Evolutionary conservation across 1,140 invertebrate species (phyloP), one percentile per base, ranked within the genome.

Genomic region (Ceratitis capitata): DNA sequence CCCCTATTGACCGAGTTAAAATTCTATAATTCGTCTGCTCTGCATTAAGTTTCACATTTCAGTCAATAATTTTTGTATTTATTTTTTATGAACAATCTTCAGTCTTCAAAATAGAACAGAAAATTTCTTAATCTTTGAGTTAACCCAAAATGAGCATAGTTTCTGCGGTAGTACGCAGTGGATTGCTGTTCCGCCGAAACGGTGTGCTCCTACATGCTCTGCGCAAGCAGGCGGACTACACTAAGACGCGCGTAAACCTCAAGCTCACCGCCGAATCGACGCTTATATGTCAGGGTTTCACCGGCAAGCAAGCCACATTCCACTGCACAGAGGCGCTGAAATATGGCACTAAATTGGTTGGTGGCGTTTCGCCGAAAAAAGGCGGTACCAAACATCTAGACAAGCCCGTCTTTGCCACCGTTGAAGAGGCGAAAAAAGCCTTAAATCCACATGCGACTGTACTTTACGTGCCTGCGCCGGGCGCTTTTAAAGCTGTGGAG

Each of bases 291-390:
- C 98, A 99, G 93, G 94, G 98, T 14, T 98, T 98, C 88, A 99
- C 98, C 85, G 99, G 99, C 84, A 99, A 98, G 93, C 98, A 99
- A 93, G 98, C 97, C 85, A 98, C 97, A 47, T 97, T 98, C 91
- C 97, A 98, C 90, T 95, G 96, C 88, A 96, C 98, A 90, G 98
- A 99, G 92, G 97, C 99, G 16, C 94, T 99, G 85, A 98, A 99
- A 90, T 99, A 99, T 96, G 98, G 98, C 84, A 99, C 98, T 0
- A 97, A 98, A 90, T 93, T 99, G 90, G 98, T 99, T 86, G 99
- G 98, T 58, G 99, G 99, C 84, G 97, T 99, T 23, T 98, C 96
- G 35, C 98, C 99, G 3, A 98, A 97, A 14, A 99, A 99, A 92
- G 98, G 97, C 51, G 99, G 98, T 56, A 95, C 95, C 85, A 95